Evolutionary conservation across 1,140 invertebrate genomes (phyloP).

Genomic region (Forficula auricularia): DNA sequence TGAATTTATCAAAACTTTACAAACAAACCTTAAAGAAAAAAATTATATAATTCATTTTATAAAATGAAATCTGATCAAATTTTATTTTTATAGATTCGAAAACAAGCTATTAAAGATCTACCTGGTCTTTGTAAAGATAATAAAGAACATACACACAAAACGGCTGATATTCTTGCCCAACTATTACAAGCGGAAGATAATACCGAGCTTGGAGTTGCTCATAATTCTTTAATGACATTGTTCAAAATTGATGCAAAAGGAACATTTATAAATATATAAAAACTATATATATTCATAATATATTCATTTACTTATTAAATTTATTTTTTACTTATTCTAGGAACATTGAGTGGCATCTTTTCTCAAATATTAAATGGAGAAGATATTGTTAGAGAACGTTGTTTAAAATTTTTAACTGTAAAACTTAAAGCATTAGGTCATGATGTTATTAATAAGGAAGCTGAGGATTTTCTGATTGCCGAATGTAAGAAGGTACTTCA

Average conservation of each 20-base stretch:
- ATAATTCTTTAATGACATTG: conserved; percentile 45
- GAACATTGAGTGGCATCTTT: conserved; percentile 67
- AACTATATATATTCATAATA: too few species aligned
- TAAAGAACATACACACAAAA: conserved; percentile 64
- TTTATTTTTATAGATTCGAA: too few species aligned
- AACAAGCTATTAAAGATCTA: conserved; percentile 88
- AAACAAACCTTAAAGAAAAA: too few species aligned
- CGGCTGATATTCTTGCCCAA: conserved; percentile 83
- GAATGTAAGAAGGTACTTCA: conserved; percentile 76
- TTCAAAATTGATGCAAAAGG: conserved; percentile 45
- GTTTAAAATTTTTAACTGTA: conserved; percentile 69
- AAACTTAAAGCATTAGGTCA: conserved; percentile 66
- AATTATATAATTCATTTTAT: too few species aligned
- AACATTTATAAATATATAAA: background rate
- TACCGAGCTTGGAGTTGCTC: conserved; percentile 60
- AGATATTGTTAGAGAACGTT: conserved; percentile 60
- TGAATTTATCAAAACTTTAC: too few species aligned
- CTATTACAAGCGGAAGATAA: conserved; percentile 70
- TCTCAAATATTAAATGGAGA: conserved; percentile 65
- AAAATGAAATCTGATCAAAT: too few species aligned
- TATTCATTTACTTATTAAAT: too few species aligned
- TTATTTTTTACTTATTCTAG: conserved; percentile 24
- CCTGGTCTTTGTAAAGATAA: conserved; percentile 72
- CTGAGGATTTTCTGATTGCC: conserved; percentile 66
- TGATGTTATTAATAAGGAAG: conserved; percentile 64